These are phyloP conservation scores for Mus pahari DNA, from an alignment of 2,113 vertebrate species.

Conservation along the genomic window DNA sequence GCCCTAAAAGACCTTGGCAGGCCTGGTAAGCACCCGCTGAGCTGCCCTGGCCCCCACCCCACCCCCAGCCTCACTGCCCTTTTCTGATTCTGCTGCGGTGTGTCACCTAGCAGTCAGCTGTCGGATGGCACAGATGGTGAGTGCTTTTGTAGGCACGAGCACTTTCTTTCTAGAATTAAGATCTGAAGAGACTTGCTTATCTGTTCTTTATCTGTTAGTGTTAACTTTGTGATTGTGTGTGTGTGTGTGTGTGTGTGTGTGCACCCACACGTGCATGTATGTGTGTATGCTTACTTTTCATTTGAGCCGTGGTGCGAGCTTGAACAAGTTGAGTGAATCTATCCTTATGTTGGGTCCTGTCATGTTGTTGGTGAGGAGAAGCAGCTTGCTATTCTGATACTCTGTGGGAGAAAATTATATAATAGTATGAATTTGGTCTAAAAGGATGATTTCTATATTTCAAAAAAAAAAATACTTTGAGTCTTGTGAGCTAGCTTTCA, in stretches of 20 bases:
- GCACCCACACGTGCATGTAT: rapidly evolving
- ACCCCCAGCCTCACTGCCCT: background rate
- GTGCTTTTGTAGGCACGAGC: slow-evolving; percentile 53
- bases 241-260: background rate
- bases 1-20: slow-evolving; percentile 87
- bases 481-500: background rate
- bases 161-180: slow-evolving; percentile 51
- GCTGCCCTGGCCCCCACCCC: background rate
- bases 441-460: slow-evolving; percentile 13
- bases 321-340: background rate
- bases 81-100: slow-evolving; percentile 67
- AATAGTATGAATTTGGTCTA: background rate
- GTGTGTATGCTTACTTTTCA: background rate
- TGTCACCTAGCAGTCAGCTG: slow-evolving; percentile 76
- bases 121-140: slow-evolving; percentile 53
- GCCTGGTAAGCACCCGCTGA: slow-evolving; percentile 77
- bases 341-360: background rate
- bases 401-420: background rate
- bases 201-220: slow-evolving; percentile 46
- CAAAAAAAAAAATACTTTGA: background rate
- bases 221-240: background rate
- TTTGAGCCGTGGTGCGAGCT: background rate
- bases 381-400: background rate
- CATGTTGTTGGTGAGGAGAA: background rate
- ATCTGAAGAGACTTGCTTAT: slow-evolving; percentile 51